Conservation (phyloP, 1,140 invertebrate genomes). For the Conus ventricosus region DNA sequence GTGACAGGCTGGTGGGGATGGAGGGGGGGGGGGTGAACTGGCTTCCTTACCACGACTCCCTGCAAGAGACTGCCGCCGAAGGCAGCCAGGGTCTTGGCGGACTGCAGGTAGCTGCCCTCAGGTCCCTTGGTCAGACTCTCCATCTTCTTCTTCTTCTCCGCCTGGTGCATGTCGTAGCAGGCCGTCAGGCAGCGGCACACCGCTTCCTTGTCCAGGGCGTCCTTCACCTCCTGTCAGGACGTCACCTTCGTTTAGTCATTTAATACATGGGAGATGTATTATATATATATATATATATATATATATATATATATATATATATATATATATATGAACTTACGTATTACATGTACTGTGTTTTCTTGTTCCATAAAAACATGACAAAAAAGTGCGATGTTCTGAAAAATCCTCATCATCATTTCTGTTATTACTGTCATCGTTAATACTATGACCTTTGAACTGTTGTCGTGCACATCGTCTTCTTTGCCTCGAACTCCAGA, state of each 20-base stretch:
- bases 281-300: no score
- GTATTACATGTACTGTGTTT: no score
- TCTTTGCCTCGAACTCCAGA: no score
- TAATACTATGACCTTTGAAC: no score
- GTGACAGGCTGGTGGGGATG: neutral
- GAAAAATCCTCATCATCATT: no score
- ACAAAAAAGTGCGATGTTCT: no score
- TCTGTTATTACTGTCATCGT: no score
- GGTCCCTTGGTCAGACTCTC: conserved; percentile 52
- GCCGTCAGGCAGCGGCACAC: conserved; percentile 69
- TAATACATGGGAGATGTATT: neutral
- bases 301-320: no score
- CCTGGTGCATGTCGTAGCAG: conserved; percentile 70
- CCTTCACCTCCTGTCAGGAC: conserved; percentile 71
- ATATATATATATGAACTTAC: no score
- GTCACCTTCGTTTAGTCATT: neutral
- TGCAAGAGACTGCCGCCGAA: conserved; percentile 67
- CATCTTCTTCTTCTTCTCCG: conserved; percentile 64
- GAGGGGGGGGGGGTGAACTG: neutral
- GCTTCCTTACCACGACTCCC: conserved; percentile 62
- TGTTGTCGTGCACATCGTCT: no score
- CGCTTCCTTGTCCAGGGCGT: conserved; percentile 73
- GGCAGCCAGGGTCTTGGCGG: conserved; percentile 69
- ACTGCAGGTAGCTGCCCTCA: conserved; percentile 61
- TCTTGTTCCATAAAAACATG: no score